Conservation (phyloP, 1,140 invertebrate species). For the Aphelinus atriplicis region DNA sequence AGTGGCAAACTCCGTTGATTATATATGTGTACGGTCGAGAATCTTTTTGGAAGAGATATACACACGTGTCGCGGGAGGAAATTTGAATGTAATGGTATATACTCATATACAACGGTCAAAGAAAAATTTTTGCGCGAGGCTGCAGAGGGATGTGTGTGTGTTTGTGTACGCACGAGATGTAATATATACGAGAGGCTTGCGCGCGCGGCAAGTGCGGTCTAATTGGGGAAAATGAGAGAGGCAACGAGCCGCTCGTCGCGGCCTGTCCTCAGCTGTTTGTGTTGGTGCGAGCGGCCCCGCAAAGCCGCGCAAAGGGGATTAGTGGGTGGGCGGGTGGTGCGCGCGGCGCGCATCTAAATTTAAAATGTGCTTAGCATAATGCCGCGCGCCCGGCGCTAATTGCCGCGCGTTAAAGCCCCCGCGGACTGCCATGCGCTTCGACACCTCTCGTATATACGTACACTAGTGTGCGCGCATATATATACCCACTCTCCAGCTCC, state of each 20-base stretch:
- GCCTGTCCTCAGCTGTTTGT: neutral
- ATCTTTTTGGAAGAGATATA: no score
- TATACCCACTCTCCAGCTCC: no score
- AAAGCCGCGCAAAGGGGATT: slow-evolving; percentile 28
- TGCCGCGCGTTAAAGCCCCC: slow-evolving; percentile 59
- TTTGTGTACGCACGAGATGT: no score
- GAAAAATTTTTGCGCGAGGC: no score
- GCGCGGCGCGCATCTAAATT: slow-evolving; percentile 62
- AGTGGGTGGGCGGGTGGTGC: slow-evolving; percentile 45
- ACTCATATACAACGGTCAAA: no score
- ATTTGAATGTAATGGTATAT: no score
- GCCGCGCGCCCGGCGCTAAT: slow-evolving; percentile 51
- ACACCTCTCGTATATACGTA: slow-evolving; percentile 48
- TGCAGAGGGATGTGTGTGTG: no score
- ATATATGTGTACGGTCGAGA: no score
- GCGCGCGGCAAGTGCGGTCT: neutral
- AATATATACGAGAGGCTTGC: no score
- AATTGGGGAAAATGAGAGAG: slow-evolving; percentile 34
- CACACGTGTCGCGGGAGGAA: no score
- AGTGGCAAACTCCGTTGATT: no score
- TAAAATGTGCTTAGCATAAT: slow-evolving; percentile 67
- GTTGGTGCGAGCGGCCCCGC: neutral
- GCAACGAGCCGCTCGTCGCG: slow-evolving; percentile 1
- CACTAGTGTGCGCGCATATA: no score
- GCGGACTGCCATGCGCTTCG: slow-evolving; percentile 48